Base-by-base conservation (phyloP, 2,888 invertebrate genomes). In the Clistopyga incitator region DNA sequence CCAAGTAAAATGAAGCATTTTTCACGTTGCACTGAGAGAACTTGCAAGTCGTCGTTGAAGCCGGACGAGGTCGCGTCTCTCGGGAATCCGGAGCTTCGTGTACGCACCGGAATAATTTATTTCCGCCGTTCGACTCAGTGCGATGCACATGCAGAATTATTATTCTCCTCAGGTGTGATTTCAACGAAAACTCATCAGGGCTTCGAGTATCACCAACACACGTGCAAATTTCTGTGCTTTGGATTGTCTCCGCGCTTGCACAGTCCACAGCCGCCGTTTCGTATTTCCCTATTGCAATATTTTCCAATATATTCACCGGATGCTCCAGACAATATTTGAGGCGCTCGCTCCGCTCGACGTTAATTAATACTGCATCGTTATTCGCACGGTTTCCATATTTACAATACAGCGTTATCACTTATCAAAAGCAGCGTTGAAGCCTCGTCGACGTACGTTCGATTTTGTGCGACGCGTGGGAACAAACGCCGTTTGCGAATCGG, bases 31-130 rank as follows among this genome's bases (percentile, higher is more conserved):
- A 23, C 72, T 52, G 67, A 74, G 67, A 77, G 76, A 59, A 76
- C 79, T 79, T 75, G 59, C 78, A 67, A 67, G 72, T n/a, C 56
- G 45, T 18, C 45, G 59, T 47, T 4, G 25, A 71, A 34, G 1
- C 54, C 71, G 64, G 45, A 78, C 64, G 72, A 79, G 79, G 67
- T 70, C 68, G 70, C 59, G 34, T 82, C 82, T 65, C 79, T 25
- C 38, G 76, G 65, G 79, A 79, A 13, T 15, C 23, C 42, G 23
- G 25, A 52, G 67, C 76, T 79, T 64, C 11, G 47, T 74, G 29
- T 74, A 82, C 72, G 77, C 77, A 68, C 76, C 18, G 68, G 77
- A 83, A 83, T 83, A 77, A 83, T 83, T 74, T 80, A 72, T 77
- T 83, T 80, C 61, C 34, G 59, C 77, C 61, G 67, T 77, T 77